Base-by-base conservation (phyloP, 1,140 invertebrate species). In the Listronotus oregonensis region DNA sequence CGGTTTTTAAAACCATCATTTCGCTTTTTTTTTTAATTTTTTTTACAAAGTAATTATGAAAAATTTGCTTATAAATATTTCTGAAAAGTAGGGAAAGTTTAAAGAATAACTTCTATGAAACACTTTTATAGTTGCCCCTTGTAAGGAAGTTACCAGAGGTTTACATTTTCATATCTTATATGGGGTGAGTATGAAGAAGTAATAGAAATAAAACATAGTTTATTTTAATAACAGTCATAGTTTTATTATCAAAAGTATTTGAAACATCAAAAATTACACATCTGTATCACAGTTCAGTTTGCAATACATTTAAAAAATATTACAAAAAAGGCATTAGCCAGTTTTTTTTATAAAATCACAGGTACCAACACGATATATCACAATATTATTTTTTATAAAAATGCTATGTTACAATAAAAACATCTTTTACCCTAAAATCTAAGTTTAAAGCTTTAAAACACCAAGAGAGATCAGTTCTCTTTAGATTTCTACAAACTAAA, bases 371-470 rank as follows among this genome's bases (percentile, higher is more conserved):
- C 21, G 9, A 59, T 18, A 66, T 69, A 69, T 69, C 67, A 69
- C 64, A 67, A 64, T 52, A 11, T 21, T 57, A 37, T 44, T 34
- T 39, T 32, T 18, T 50, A 58, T 43, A 12, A 34, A 59, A 46
- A 58, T 67, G 46, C 32, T 37, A 57, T 37, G 34, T 37, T 37
- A 10, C 11, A 67, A 61, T 52, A 44, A 59, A 64, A 43, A 63
- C 42, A 47, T 21, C 43, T 40, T 46, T 27, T 39, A 40, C 14
- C 17, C 58, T 54, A 61, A 59, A 57, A 58, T 44, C 51, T 56
- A 64, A 66, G 31, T 52, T 70, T 70, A 70, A 70, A 70, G 69
- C 69, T 70, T 68, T 64, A 10, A 42, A 51, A 63, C n/a, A 17
- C 42, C 11, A 47, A 64, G 37, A 60, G 58, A 62, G 18, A 50